These are phyloP conservation scores for Pomacea maculata DNA, from an alignment of 1,140 invertebrate genomes.

Conservation along the genomic window DNA sequence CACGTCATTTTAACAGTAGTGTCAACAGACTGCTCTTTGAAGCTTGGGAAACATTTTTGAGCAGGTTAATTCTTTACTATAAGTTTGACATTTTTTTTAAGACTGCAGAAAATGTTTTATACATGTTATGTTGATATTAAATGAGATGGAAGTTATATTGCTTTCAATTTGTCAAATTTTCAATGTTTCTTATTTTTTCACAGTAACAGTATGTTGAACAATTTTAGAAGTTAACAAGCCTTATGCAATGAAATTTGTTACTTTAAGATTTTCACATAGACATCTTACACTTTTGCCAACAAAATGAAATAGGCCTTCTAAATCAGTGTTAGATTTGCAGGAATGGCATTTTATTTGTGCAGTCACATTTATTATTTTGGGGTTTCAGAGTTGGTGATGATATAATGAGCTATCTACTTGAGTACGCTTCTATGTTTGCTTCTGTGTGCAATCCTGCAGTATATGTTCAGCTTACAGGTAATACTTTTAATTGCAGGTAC, in stretches of 20 bases:
- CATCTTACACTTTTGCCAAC: too few species aligned
- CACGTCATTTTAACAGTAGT: conserved; percentile 34
- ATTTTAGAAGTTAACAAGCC: too few species aligned
- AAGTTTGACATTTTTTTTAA: neutral
- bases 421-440: conserved; percentile 31
- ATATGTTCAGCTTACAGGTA: conserved; percentile 41
- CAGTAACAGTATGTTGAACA: too few species aligned
- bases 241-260: too few species aligned
- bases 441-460: conserved; percentile 17
- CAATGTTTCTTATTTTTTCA: too few species aligned
- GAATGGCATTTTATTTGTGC: neutral
- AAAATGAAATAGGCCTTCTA: too few species aligned
- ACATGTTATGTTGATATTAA: too few species aligned
- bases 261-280: too few species aligned
- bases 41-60: conserved; percentile 32
- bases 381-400: conserved; percentile 33
- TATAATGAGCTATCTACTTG: conserved; percentile 33
- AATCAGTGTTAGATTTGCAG: neutral
- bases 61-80: conserved; percentile 12
- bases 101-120: too few species aligned
- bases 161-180: too few species aligned
- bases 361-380: neutral
- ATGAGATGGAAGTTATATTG: too few species aligned
- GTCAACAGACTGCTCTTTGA: conserved; percentile 30
- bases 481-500: neutral